Evolutionary conservation across 1,140 invertebrate species (phyloP).

Genomic region (Holotrichia oblita): DNA sequence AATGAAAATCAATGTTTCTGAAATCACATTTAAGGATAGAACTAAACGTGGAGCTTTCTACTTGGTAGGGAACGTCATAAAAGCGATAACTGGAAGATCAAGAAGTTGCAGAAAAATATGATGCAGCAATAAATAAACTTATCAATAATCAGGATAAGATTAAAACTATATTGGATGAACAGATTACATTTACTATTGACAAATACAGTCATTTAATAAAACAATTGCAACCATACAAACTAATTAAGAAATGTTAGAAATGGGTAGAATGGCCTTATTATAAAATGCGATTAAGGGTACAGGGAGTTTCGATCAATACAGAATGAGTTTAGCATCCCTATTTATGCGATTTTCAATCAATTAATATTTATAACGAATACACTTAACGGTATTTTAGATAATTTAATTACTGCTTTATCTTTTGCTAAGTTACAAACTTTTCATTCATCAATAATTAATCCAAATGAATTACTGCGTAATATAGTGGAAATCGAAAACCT

Average conservation of each 20-base stretch:
- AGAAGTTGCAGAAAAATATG: background rate
- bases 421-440: background rate
- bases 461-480: background rate
- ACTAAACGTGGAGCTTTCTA: background rate
- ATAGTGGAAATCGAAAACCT: background rate
- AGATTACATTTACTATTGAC: background rate
- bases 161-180: background rate
- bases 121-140: background rate
- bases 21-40: background rate
- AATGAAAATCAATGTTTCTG: background rate
- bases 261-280: background rate
- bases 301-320: background rate
- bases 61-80: background rate
- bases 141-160: background rate
- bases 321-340: background rate
- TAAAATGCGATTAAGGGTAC: background rate
- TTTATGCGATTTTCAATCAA: background rate
- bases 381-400: background rate
- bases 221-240: background rate
- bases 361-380: background rate
- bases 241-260: background rate
- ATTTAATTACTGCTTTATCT: background rate
- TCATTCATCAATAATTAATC: background rate
- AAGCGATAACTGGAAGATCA: background rate
- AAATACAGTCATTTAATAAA: background rate